Base-by-base conservation (phyloP, 2,113 vertebrate species). In the Trematomus loennbergii region DNA sequence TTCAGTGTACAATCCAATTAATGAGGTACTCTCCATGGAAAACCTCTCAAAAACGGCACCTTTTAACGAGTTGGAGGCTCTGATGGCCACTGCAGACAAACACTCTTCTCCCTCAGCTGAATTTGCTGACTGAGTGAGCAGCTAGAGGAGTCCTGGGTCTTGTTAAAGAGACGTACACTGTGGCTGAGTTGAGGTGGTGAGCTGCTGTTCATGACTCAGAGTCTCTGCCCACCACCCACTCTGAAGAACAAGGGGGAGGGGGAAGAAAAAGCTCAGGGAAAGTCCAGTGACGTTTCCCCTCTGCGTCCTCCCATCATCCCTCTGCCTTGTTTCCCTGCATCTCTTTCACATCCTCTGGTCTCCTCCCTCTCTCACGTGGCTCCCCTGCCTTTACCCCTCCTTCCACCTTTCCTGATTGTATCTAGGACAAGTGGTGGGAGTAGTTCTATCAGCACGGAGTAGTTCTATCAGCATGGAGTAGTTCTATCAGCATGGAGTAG, bases 271-370 rank as follows among this genome's bases (percentile, higher is more conserved):
- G 76, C 82, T 72, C 58, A 78, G 78, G 86, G 88, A 81, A 91
- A 91, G 81, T 88, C 92, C 84, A 13, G 68, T 90, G 89, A 93
- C 86, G 91, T 81, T 53, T 65, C 60, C 54, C 75, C 33, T 60
- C 74, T 62, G 40, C 76, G 33, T 53, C 60, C 81, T 82, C 84
- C 72, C 69, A 53, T 78, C 84, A 66, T 82, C 83, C 77, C 55
- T 72, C 50, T 80, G 48, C 57, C 0, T 36, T 57, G 70, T 74
- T 87, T 68, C 61, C 61, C 64, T 82, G 64, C 58, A 57, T 60
- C 73, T 62, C 67, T 49, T 81, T 57, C 72, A 68, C 75, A 22
- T 22, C 49, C 49, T 55, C 18, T 46, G 6, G 73, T 50, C 33
- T 16, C 62, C 75, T 58, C 53, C 58, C 55, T 60, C 13, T 43